Evolutionary conservation across 2,797 vertebrate species (phyloP).

Genomic region (Phataginus tricuspis): DNA sequence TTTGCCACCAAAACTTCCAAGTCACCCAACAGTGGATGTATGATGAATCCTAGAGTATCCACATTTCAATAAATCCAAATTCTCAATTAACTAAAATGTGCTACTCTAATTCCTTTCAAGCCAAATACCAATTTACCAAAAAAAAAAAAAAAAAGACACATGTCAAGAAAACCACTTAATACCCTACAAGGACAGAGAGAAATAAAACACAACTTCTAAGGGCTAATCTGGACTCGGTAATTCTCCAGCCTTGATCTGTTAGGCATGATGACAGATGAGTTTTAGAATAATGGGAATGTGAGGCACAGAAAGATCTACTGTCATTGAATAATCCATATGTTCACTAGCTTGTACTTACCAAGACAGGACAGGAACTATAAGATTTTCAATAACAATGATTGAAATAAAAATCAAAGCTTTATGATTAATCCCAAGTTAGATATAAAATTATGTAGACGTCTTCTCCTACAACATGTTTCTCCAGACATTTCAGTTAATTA

Average conservation of each 20-base stretch:
- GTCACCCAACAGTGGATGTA: neutral
- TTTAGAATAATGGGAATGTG: constrained; percentile 42
- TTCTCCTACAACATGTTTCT: constrained; percentile 38
- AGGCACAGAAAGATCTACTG: neutral
- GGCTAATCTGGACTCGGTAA: constrained; percentile 3
- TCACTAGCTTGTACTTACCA: constrained; percentile 58
- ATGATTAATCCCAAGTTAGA: constrained; percentile 48
- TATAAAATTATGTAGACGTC: constrained; percentile 57
- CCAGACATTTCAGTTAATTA: constrained; percentile 22
- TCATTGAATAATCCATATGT: neutral
- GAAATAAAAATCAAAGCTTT: constrained; percentile 66
- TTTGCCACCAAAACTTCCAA: constrained; percentile 21
- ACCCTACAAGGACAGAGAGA: constrained; percentile 14
- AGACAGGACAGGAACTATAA: constrained; percentile 27
- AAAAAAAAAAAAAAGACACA: constrained; percentile 2
- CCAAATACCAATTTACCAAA: neutral
- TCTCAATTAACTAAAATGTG: constrained; percentile 56
- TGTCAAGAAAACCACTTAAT: constrained; percentile 44
- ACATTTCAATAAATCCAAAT: constrained; percentile 28
- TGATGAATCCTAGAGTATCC: neutral
- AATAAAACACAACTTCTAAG: constrained; percentile 45
- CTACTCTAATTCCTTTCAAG: neutral
- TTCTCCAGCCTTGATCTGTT: neutral
- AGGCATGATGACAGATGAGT: constrained; percentile 11
- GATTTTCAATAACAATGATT: constrained; percentile 55